A percentile compares a stretch with the other conserved stretches of the same genome.
Evolutionary conservation across 2,888 invertebrate species (phyloP).

Genomic region (Ptychoptera albimana): DNA sequence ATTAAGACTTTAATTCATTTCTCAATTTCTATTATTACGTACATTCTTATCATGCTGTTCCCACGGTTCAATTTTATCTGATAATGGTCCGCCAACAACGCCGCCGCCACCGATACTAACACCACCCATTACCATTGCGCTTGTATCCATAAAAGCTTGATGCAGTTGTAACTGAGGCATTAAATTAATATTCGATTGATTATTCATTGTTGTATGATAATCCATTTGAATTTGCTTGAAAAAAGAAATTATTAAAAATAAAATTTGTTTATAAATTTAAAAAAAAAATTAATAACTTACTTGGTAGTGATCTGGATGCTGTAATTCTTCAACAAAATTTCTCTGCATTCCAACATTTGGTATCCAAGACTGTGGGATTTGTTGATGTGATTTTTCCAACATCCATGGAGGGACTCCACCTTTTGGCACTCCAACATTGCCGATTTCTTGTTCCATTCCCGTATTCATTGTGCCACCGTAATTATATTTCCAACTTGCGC

Average conservation of each 20-base stretch:
- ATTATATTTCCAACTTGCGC: conserved; percentile 33
- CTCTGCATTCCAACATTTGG: conserved; percentile 11
- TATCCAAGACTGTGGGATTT: conserved; percentile 17
- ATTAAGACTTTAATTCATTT: background rate
- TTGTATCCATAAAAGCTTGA: conserved; percentile 18
- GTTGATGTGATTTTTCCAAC: conserved; percentile 15
- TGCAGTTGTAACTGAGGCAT: conserved; percentile 25
- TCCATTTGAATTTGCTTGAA: conserved; percentile 23
- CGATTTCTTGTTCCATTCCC: conserved; percentile 7
- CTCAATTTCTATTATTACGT: conserved; percentile 12
- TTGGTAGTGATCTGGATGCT: conserved; percentile 21
- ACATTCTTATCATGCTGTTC: conserved; percentile 29
- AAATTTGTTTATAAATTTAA: background rate
- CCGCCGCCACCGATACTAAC: too few relatives aligned
- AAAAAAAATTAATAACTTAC: conserved; percentile 13
- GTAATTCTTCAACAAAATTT: conserved; percentile 18
- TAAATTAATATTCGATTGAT: conserved; percentile 23
- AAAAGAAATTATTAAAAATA: background rate
- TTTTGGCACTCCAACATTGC: background rate
- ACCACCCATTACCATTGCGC: background rate
- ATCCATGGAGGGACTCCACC: conserved; percentile 17
- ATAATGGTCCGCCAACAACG: conserved; percentile 21
- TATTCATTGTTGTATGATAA: conserved; percentile 24
- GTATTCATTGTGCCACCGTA: conserved; percentile 21
- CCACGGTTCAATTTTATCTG: conserved; percentile 28